phyloP scores from a whole-genome alignment of 92 coral and sea anemone species.

The Heliopora coerulea region DNA sequence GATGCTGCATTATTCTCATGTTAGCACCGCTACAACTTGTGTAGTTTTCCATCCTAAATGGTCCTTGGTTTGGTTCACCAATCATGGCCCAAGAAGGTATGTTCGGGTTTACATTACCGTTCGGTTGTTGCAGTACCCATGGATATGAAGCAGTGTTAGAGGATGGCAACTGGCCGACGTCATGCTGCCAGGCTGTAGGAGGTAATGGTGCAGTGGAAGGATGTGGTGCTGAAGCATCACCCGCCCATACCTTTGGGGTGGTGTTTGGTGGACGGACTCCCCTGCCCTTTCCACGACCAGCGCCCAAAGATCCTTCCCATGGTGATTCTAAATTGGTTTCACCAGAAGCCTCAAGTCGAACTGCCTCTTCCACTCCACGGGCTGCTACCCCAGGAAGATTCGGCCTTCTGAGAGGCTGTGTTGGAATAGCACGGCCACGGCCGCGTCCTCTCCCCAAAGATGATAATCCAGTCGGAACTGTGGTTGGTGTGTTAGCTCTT shows the following conservation, averaged over 20 bases:
- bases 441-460: slow-evolving; percentile 84
- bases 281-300: slow-evolving; percentile 58
- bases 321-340: slow-evolving; percentile 48
- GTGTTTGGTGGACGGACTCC: slow-evolving; percentile 65
- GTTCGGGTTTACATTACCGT: neutral
- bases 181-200: slow-evolving; percentile 88
- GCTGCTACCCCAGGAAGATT: slow-evolving; percentile 57
- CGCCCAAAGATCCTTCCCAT: slow-evolving; percentile 41
- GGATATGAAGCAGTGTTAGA: neutral
- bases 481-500: neutral
- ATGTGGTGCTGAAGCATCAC: slow-evolving; percentile 75
- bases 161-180: neutral
- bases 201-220: slow-evolving; percentile 85
- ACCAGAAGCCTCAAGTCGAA: slow-evolving; percentile 22
- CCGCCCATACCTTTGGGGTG: slow-evolving; percentile 80
- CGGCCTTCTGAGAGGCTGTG: slow-evolving; percentile 85
- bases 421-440: slow-evolving; percentile 69
- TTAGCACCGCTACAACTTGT: neutral
- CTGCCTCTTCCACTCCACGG: slow-evolving; percentile 27
- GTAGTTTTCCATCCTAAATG: neutral
- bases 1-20: neutral
- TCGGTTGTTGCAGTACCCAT: neutral
- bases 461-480: slow-evolving; percentile 16
- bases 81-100: neutral
- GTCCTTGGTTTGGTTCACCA: neutral